Base-by-base conservation (phyloP, 2,113 vertebrate species). In the Diphyllodes magnificus region DNA sequence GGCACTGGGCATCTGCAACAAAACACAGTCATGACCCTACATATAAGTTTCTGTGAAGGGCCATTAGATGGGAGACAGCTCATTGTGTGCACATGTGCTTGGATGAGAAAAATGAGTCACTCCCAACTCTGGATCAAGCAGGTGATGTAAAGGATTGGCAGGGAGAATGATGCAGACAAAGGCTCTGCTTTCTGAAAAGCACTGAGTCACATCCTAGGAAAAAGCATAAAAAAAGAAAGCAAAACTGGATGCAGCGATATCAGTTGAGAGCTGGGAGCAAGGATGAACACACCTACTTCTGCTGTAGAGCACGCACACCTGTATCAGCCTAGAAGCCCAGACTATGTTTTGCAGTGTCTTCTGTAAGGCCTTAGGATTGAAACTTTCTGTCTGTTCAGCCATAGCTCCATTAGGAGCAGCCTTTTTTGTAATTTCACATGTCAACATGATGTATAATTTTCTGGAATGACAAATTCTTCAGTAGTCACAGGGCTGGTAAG, bases 101-200 rank as follows among this genome's bases (percentile, higher is more conserved):
- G 77, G 80, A 96, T 84, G 90, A 93, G 93, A 95, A 96, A 97
- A 95, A 95, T 96, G 93, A 97, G 86, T 95, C 96, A 97, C 82
- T 95, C 95, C 83, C 86, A 96, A 44, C 72, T 91, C 88, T 92
- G 90, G 92, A 96, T 93, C 93, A 94, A 93, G 93, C 92, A 97
- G 92, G 95, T 96, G 95, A 97, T 90, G 61, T 92, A 92, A 90
- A 90, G 86, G 92, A 94, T 82, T 96, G 95, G 92, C 93, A 96
- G 80, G 45, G 83, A 96, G 84, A 95, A 92, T 72, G 90, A 92
- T 94, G 77, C 80, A 93, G 82, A 96, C 91, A 97, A 95, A 97
- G 42, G 51, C 87, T 83, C n/a, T 71, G 82, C 79, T 92, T 93
- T 95, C 68, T 95, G 92, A 96, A 97, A 95, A 96, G 92, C 95